Conservation (phyloP, 2,888 invertebrate genomes). For the Protodeltote pygarga region DNA sequence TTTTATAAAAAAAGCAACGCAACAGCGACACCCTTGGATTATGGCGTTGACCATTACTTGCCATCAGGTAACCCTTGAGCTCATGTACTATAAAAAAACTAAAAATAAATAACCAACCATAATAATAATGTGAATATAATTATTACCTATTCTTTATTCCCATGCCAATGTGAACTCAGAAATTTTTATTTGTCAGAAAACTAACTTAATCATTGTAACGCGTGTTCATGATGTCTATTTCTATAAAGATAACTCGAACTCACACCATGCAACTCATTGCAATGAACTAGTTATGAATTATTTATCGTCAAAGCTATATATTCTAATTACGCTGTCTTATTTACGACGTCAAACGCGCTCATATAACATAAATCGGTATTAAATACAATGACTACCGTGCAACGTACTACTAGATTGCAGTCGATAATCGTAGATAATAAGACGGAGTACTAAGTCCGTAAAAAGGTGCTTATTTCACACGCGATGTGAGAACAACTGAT, state of each 20-base stretch:
- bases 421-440: slow-evolving; percentile 43
- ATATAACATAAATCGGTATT: slow-evolving; percentile 41
- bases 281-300: slow-evolving; percentile 36
- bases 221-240: slow-evolving; percentile 23
- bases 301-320: slow-evolving; percentile 39
- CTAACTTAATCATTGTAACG: too few species aligned
- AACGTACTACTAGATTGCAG: slow-evolving; percentile 9
- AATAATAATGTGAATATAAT: too few species aligned
- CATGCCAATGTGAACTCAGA: too few species aligned
- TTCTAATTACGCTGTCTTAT: slow-evolving; percentile 44
- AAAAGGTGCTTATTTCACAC: slow-evolving; percentile 39
- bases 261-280: slow-evolving; percentile 34
- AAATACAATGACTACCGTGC: slow-evolving; percentile 19
- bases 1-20: too few species aligned
- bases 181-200: too few species aligned
- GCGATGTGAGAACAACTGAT: slow-evolving; percentile 37
- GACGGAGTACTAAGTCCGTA: slow-evolving; percentile 32
- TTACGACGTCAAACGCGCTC: slow-evolving; percentile 36
- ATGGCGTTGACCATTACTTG: too few species aligned
- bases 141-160: too few species aligned
- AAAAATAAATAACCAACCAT: too few species aligned
- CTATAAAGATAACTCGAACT: slow-evolving; percentile 30
- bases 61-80: too few species aligned
- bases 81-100: too few species aligned
- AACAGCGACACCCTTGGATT: too few species aligned